Percentiles rank a stretch among this genome's conserved stretches.
Conservation (phyloP, 1,140 invertebrate species). For the Meloidogyne floridensis region DNA sequence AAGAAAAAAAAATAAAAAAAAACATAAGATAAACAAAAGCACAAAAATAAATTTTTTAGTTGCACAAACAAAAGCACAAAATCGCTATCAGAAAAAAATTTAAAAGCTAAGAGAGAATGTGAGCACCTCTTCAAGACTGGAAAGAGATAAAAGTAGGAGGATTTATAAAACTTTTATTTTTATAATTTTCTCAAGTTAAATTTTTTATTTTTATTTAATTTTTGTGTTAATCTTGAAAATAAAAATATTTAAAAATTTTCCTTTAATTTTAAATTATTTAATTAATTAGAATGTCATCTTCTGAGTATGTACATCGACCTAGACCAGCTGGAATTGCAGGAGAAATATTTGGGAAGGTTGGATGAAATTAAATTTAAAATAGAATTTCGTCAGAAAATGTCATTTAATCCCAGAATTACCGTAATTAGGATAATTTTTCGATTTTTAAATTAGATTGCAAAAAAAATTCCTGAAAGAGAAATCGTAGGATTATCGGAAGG, state of each 20-base stretch:
- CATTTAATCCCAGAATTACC: too few species aligned
- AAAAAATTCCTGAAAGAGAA: too few species aligned
- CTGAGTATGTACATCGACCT: neutral
- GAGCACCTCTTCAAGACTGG: neutral
- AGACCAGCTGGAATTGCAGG: constrained; percentile 45
- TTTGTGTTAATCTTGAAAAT: too few species aligned
- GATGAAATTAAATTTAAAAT: neutral
- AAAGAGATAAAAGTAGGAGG: neutral
- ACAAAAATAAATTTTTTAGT: neutral
- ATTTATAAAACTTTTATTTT: neutral
- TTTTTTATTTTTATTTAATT: neutral
- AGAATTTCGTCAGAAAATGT: too few species aligned
- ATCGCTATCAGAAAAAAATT: neutral
- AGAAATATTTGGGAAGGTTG: constrained; percentile 56
- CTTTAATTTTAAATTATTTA: neutral
- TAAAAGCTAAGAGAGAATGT: neutral
- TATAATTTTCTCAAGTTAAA: neutral
- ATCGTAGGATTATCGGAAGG: too few species aligned
- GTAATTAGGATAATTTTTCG: too few species aligned
- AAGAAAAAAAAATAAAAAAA: neutral
- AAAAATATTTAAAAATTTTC: neutral
- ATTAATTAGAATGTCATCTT: neutral
- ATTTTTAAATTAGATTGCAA: too few species aligned
- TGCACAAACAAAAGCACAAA: neutral
- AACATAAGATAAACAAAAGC: constrained; percentile 1